A percentile compares a stretch with the other conserved stretches of the same genome.
Evolutionary conservation across 2,888 invertebrate genomes (phyloP).

Genomic region (Archaeoteleia sp.): DNA sequence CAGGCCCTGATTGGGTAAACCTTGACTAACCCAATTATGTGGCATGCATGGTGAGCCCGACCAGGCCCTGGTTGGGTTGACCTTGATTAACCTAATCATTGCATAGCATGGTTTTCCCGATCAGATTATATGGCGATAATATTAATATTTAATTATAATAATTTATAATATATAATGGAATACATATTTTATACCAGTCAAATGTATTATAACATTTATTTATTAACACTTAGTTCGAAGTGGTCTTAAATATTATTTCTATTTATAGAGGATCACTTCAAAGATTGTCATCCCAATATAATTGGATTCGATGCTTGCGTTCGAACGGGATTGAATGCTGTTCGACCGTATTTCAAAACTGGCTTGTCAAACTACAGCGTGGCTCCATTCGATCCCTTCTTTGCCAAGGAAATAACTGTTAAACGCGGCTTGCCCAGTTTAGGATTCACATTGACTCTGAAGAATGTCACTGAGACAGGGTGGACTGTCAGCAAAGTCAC

Average conservation of each 20-base stretch:
- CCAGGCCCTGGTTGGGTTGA: no score
- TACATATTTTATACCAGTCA: no score
- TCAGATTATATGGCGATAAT: no score
- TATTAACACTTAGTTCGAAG: no score
- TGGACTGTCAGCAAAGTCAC: slow-evolving; percentile 87
- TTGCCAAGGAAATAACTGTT: slow-evolving; percentile 81
- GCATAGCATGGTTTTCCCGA: no score
- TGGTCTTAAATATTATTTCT: neutral
- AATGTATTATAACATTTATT: no score
- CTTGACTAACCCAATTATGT: no score
- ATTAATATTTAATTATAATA: no score
- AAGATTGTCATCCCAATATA: slow-evolving; percentile 79
- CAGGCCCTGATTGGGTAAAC: no score
- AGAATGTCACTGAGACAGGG: slow-evolving; percentile 84
- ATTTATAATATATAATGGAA: no score
- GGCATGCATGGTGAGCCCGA: no score
- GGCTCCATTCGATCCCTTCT: slow-evolving; percentile 87
- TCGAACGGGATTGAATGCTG: slow-evolving; percentile 82
- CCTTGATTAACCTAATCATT: no score
- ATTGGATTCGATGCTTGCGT: slow-evolving; percentile 84
- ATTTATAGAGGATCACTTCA: slow-evolving; percentile 74
- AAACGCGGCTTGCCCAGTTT: slow-evolving; percentile 79
- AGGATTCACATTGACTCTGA: slow-evolving; percentile 83
- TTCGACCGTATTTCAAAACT: slow-evolving; percentile 83
- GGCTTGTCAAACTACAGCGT: slow-evolving; percentile 85